These are phyloP conservation scores for Erethizon dorsatum DNA, from an alignment of 2,797 vertebrate genomes.

Conservation along the genomic window DNA sequence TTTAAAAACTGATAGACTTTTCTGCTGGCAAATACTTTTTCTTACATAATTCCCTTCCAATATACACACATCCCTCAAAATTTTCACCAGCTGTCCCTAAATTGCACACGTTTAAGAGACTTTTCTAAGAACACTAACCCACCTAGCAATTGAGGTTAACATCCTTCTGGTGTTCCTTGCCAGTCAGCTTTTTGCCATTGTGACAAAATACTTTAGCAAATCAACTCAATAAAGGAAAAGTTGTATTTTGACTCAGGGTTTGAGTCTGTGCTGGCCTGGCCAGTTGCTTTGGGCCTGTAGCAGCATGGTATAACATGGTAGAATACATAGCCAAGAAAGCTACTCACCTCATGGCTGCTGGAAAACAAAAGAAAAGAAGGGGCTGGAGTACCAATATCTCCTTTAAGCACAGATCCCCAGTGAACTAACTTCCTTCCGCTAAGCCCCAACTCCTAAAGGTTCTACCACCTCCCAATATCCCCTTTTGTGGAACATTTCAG, in stretches of 20 bases:
- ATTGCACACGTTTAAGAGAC: neutral
- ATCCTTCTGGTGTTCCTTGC: neutral
- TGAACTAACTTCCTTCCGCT: neutral
- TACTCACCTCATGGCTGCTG: too few relatives aligned
- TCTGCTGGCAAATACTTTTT: neutral
- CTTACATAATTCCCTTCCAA: neutral
- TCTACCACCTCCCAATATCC: neutral
- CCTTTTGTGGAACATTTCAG: neutral
- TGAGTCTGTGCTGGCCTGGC: neutral
- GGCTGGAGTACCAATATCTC: neutral
- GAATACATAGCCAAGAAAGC: neutral
- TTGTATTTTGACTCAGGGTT: neutral
- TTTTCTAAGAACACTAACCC: neutral
- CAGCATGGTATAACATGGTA: neutral
- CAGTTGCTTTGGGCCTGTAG: neutral
- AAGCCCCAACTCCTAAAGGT: neutral
- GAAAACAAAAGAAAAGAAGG: neutral
- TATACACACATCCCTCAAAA: neutral
- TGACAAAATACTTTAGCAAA: neutral
- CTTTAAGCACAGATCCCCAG: neutral
- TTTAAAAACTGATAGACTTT: conserved; percentile 18
- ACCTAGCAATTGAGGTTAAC: neutral
- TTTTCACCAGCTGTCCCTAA: neutral
- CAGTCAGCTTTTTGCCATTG: neutral
- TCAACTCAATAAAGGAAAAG: neutral